Conservation (phyloP, 1,140 invertebrate genomes). For the Colletes gigas region DNA sequence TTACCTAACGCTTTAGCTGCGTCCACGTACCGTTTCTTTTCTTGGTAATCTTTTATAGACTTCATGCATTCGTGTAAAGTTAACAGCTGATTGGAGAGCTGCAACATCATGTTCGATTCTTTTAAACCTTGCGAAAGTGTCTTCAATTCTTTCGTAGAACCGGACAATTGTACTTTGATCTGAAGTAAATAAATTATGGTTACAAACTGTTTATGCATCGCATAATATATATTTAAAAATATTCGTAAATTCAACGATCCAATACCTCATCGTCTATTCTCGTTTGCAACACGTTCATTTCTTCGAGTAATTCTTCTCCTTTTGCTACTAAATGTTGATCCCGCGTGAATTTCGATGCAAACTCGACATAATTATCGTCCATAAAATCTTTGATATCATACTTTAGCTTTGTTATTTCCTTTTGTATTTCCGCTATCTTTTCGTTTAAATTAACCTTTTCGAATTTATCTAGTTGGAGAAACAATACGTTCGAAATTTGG, state of each 20-base stretch:
- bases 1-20: slow-evolving; percentile 80
- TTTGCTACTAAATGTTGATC: slow-evolving; percentile 80
- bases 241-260: not conserved
- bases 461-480: slow-evolving; percentile 57
- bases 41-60: slow-evolving; percentile 78
- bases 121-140: slow-evolving; percentile 81
- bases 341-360: slow-evolving; percentile 79
- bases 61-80: slow-evolving; percentile 81
- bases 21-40: slow-evolving; percentile 77
- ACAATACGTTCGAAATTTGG: not conserved
- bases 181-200: slow-evolving; percentile 58
- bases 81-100: slow-evolving; percentile 81
- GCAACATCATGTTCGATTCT: slow-evolving; percentile 80
- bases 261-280: slow-evolving; percentile 81
- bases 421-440: slow-evolving; percentile 81
- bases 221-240: not conserved
- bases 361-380: slow-evolving; percentile 81
- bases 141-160: slow-evolving; percentile 82
- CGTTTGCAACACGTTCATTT: slow-evolving; percentile 80
- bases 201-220: not conserved
- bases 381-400: slow-evolving; percentile 81
- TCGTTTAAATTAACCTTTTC: slow-evolving; percentile 75
- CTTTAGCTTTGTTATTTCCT: slow-evolving; percentile 82
- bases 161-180: slow-evolving; percentile 82
- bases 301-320: slow-evolving; percentile 78